These are phyloP conservation scores for Drosophila longiperda DNA, from an alignment of 2,888 invertebrate species.

Conservation along the genomic window DNA sequence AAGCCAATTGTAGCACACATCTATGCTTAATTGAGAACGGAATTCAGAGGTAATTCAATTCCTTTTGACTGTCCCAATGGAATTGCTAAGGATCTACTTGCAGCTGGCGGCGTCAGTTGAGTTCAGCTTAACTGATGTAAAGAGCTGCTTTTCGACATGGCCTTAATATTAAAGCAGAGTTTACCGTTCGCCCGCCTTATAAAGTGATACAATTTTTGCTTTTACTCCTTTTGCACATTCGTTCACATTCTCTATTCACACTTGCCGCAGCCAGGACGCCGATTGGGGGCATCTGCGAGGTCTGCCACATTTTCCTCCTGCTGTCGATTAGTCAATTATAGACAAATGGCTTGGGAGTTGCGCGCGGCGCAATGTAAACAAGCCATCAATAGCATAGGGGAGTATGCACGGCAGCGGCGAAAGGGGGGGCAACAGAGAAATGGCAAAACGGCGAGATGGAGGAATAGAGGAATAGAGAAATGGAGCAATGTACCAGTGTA, in stretches of 20 bases:
- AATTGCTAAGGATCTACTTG: slow-evolving; percentile 6
- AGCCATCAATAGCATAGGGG: slow-evolving; percentile 72
- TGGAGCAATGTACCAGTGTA: not conserved
- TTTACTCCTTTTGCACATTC: slow-evolving; percentile 24
- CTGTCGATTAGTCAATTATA: slow-evolving; percentile 78
- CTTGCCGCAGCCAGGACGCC: slow-evolving; percentile 14
- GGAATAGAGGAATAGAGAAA: not conserved
- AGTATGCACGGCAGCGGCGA: slow-evolving; percentile 13
- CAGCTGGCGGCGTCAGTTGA: slow-evolving; percentile 17
- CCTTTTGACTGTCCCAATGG: slow-evolving; percentile 33
- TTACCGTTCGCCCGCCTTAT: slow-evolving; percentile 4
- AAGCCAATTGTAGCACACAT: slow-evolving; percentile 19
- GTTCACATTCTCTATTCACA: slow-evolving; percentile 32
- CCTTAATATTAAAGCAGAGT: slow-evolving; percentile 23
- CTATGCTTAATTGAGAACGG: slow-evolving; percentile 72
- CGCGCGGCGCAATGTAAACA: slow-evolving; percentile 70
- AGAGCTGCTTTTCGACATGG: slow-evolving; percentile 25
- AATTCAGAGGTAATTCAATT: slow-evolving; percentile 70
- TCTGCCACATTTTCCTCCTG: slow-evolving; percentile 34
- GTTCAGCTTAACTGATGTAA: slow-evolving; percentile 39
- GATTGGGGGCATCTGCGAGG: slow-evolving; percentile 14
- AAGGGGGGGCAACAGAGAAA: not conserved
- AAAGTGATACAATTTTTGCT: slow-evolving; percentile 52
- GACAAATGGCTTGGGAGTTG: slow-evolving; percentile 74
- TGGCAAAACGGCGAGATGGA: not conserved